Evolutionary conservation across 1,140 invertebrate species (phyloP).

Genomic region (Hypsibius dujardini): DNA sequence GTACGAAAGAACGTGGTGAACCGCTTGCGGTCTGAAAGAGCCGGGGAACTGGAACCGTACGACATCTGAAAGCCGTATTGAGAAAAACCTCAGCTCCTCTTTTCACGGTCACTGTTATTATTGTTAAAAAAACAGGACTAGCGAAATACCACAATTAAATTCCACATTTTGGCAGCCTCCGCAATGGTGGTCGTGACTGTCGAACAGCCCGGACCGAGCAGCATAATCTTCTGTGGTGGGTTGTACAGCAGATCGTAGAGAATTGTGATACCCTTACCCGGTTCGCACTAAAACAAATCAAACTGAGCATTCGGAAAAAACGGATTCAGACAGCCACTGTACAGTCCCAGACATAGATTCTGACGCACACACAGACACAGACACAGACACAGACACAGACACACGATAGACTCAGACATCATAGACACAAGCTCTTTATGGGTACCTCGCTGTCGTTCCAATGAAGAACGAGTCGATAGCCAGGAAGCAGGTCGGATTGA

Average conservation of each 20-base stretch:
- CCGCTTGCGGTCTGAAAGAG: constrained; percentile 82
- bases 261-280: constrained; percentile 84
- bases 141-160: constrained; percentile 69
- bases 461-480: constrained; percentile 72
- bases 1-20: constrained; percentile 97
- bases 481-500: constrained; percentile 64
- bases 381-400: too few species aligned
- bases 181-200: constrained; percentile 98
- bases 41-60: constrained; percentile 92
- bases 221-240: constrained; percentile 79
- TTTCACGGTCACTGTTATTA: too few species aligned
- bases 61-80: constrained; percentile 50
- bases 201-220: constrained; percentile 78
- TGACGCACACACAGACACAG: background rate
- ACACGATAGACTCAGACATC: too few species aligned
- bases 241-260: constrained; percentile 97
- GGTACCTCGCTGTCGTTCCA: constrained; percentile 89
- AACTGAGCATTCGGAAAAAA: background rate
- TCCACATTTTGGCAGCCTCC: constrained; percentile 99
- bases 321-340: too few species aligned
- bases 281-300: constrained; percentile 62
- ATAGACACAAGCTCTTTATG: too few species aligned
- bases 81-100: too few species aligned
- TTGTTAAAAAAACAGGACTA: too few species aligned
- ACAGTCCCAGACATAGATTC: background rate